Percentiles rank a stretch among this genome's conserved stretches.
Conservation (phyloP, 2,113 vertebrate species). For the Megaceryle torquata region DNA sequence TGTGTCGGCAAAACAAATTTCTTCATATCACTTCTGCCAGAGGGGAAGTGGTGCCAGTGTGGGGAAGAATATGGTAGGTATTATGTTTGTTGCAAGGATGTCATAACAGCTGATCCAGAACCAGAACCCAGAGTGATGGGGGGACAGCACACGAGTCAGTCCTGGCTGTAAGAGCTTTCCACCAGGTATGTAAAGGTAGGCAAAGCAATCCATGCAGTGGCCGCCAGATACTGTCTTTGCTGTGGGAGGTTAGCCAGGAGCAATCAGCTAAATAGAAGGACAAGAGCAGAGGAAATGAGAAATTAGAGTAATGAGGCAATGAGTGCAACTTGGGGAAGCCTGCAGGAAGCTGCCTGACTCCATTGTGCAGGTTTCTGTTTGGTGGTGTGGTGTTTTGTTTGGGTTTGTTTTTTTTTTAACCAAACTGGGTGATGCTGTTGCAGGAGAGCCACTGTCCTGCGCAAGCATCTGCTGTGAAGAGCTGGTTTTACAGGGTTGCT, state of each 20-base stretch:
- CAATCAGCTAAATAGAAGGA: neutral
- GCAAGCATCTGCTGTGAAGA: neutral
- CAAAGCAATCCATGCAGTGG: neutral
- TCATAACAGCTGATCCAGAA: neutral
- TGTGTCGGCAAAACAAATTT: neutral
- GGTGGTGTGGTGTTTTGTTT: too few species aligned
- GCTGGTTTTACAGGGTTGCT: neutral
- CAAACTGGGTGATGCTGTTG: neutral
- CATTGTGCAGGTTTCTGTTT: neutral
- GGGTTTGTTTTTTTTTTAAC: neutral
- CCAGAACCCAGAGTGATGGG: fast-evolving
- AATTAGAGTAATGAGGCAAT: neutral
- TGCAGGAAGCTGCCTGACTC: neutral
- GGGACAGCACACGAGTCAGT: neutral
- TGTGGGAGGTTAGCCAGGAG: neutral
- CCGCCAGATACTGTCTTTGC: neutral
- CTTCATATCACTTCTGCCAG: slow-evolving; percentile 7
- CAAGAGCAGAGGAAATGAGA: neutral
- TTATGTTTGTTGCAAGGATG: neutral
- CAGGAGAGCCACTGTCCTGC: neutral
- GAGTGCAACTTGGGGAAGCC: neutral
- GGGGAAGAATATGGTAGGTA: neutral
- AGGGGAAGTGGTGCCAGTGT: too few species aligned
- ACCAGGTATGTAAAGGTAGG: neutral
- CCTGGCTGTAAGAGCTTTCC: neutral